Percentiles rank a stretch among this genome's conserved stretches.
Evolutionary conservation across 2,797 vertebrate species (phyloP).

Genomic region (Peromyscus attwateri): DNA sequence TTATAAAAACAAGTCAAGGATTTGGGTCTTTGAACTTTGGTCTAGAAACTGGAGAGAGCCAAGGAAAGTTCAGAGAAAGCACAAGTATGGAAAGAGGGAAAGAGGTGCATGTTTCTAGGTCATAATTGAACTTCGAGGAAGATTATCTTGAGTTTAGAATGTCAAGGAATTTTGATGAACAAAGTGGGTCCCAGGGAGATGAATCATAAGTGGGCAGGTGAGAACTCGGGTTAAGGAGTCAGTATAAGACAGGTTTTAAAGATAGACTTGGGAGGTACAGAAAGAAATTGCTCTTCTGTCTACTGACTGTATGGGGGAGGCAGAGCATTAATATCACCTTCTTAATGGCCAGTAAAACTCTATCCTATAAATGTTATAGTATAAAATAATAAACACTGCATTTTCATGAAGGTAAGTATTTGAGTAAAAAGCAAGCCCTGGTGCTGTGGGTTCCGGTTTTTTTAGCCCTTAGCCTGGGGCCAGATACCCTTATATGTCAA

Average conservation of each 20-base stretch:
- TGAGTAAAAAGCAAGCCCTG: neutral
- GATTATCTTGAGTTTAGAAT: neutral
- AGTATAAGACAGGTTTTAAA: neutral
- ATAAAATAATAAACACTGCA: neutral
- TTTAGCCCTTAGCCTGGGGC: neutral
- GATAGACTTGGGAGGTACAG: neutral
- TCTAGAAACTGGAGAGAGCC: neutral
- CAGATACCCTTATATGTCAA: neutral
- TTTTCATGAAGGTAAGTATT: neutral
- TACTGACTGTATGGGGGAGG: neutral
- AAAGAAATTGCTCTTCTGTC: neutral
- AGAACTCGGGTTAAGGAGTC: neutral
- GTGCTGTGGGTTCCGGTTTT: neutral
- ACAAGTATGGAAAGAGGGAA: fast-evolving
- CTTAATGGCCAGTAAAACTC: neutral
- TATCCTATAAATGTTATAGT: neutral
- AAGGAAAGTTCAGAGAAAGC: neutral
- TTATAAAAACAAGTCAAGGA: neutral
- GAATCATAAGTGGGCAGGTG: neutral
- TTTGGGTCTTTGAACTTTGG: neutral
- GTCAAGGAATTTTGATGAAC: neutral
- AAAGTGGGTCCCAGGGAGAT: neutral
- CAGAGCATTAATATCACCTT: neutral
- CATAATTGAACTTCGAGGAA: neutral
- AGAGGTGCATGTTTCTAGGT: neutral